Base-by-base conservation (phyloP, 1,140 invertebrate species). In the Ceratina australensis region DNA sequence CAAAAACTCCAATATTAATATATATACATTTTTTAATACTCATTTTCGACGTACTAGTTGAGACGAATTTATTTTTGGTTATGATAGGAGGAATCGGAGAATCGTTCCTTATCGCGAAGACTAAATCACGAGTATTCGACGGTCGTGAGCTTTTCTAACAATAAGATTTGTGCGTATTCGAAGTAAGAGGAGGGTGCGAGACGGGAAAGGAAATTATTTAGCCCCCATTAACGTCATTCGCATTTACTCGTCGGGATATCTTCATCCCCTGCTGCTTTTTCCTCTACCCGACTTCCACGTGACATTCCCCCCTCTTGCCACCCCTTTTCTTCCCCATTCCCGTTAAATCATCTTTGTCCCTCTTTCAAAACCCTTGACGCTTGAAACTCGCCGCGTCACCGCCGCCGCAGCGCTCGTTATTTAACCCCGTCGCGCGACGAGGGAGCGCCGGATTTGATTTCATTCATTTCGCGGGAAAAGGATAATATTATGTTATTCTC, bases 151-250 rank as follows among this genome's bases (percentile, higher is more conserved):
- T 68, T 68, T 72, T 49, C 24, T 72, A 68, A 83, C 82, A 85
- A 81, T 72, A 83, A 83, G 87, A 85, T 69, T 74, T 68, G 76
- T 68, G 68, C 52, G 76, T 82, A 78, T 82, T 69, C 64, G 65
- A 79, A 85, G 33, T 67, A 50, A 63, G 64, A 56, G 72, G 50
- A 59, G 67, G 26, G 28, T 77, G 83, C 69, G 74, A 79, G 60
- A 87, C 83, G 85, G 86, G 79, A 86, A 87, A 88, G 86, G 86
- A 88, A 90, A 91, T 91, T 91, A 91, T 90, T 91, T 90, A 90
- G 87, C 85, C 86, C 86, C 89, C 86, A 90, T 90, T 90, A 91
- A 90, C 86, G 90, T 90, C 89, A 90, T 78, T 89, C 84, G 88
- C 89, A 90, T 89, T 91, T 90, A 86, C 78, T 82, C 80, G 84